These are phyloP conservation scores for Hedya salicella DNA, from an alignment of 2,888 invertebrate genomes.

Conservation along the genomic window DNA sequence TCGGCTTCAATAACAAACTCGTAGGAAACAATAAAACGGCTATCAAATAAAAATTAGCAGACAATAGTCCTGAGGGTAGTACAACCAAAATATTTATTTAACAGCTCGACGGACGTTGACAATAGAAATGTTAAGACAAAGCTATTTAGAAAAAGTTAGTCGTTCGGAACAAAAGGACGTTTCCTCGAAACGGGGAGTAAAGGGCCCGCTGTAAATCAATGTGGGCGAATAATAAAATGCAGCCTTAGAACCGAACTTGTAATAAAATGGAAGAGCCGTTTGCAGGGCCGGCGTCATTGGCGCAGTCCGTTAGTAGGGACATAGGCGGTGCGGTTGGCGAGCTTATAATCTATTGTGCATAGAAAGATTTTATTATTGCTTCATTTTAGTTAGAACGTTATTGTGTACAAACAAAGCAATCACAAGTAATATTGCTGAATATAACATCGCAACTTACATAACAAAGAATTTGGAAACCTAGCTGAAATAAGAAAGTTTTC, in stretches of 20 bases:
- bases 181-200: constrained; percentile 64
- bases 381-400: background rate
- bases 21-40: constrained; percentile 26
- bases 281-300: constrained; percentile 31
- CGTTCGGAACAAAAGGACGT: constrained; percentile 74
- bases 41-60: constrained; percentile 47
- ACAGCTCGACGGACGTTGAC: constrained; percentile 65
- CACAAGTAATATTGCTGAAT: no score
- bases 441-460: no score
- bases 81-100: constrained; percentile 76
- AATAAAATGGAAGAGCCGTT: constrained; percentile 42
- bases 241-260: constrained; percentile 49
- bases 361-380: background rate
- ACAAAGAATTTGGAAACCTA: no score
- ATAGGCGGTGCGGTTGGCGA: constrained; percentile 20
- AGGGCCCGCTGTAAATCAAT: constrained; percentile 69
- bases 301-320: constrained; percentile 19
- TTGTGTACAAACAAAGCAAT: background rate
- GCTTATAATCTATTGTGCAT: constrained; percentile 8
- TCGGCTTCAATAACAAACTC: constrained; percentile 26
- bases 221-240: constrained; percentile 68
- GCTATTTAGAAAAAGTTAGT: constrained; percentile 73
- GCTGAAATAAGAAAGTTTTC: no score
- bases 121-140: constrained; percentile 75
- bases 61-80: constrained; percentile 66